Base-by-base conservation (phyloP, 2,113 vertebrate species). In the Myotis lucifugus region DNA sequence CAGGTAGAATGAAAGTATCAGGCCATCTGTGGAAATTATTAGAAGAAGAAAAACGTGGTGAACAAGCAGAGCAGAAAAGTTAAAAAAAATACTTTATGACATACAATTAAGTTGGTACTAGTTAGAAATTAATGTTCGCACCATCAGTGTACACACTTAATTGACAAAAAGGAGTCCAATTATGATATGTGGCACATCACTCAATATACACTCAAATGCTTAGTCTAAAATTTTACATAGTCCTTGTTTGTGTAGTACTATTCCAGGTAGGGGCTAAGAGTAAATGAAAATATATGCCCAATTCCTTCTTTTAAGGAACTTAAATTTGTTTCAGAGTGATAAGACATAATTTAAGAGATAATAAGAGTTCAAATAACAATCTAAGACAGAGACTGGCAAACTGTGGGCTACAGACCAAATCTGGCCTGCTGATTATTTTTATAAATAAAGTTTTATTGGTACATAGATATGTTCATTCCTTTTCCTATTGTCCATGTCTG, bases 391-490 rank as follows among this genome's bases (percentile, higher is more conserved):
- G 37, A 8, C 83, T 11, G 15, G 56, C 29, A 72, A 78, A 94
- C 54, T 78, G 6, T 40, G 27, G 27, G 48, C 27, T 42, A 46
- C 59, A 59, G 64, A 27, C 17, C 70, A 88, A 73, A 64, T 89
- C 42, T 93, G 74, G 34, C 14, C 61, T 66, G 25, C 34, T 84
- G 48, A 76, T 90, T 92, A 83, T 73, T 85, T 90, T 91, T 66
- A 23, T 77, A 85, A 94, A 66, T 92, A 85, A 90, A 77, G 37
- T 69, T 91, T 96, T 96, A 72, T 85, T 96, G 95, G 79, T 52
- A 81, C n/a, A 66, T 19, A 83, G 27, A 42, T 2, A 7, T 54
- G 40, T 32, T 86, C 25, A 86, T 88, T 83, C 61, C 37, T 88
- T 83, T 84, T 7, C 61, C 7, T 95, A 46, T 91, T 81, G 40